Conservation (phyloP, 2,888 invertebrate genomes). For the Torymus aiolomorphi region DNA sequence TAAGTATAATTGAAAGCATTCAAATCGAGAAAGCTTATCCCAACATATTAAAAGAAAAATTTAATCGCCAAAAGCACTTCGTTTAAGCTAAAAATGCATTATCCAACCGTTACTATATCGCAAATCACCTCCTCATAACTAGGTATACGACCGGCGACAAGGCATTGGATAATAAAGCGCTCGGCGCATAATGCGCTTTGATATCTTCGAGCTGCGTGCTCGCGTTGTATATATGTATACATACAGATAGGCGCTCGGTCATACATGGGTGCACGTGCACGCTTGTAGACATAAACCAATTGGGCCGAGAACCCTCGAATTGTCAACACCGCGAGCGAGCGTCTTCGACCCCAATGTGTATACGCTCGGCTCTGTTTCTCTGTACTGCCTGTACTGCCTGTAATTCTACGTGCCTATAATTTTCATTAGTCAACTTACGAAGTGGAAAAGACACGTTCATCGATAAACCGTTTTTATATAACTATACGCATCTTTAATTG, state of each 20-base stretch:
- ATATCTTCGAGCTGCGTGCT: slow-evolving; percentile 13
- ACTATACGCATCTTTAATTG: too few relatives aligned
- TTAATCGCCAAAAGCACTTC: too few relatives aligned
- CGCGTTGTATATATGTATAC: neutral
- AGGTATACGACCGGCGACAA: neutral
- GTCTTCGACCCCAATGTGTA: neutral
- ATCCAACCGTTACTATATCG: too few relatives aligned
- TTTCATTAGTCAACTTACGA: too few relatives aligned
- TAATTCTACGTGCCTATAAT: too few relatives aligned
- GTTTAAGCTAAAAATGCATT: too few relatives aligned
- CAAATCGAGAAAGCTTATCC: too few relatives aligned
- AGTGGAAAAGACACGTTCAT: too few relatives aligned
- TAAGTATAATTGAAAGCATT: too few relatives aligned
- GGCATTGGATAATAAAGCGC: slow-evolving; percentile 8
- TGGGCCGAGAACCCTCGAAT: slow-evolving; percentile 23
- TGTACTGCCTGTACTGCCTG: neutral
- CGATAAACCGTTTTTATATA: too few relatives aligned
- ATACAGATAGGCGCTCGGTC: neutral
- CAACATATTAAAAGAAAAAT: too few relatives aligned
- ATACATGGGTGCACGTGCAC: slow-evolving; percentile 4
- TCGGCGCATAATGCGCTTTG: slow-evolving; percentile 11
- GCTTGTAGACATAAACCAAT: slow-evolving; percentile 33
- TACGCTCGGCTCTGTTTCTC: neutral
- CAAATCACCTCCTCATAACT: too few relatives aligned
- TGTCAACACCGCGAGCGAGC: neutral